A percentile compares a stretch with the other conserved stretches of the same genome.
These are phyloP conservation scores for Bombylius discolor DNA, from an alignment of 2,888 invertebrate species.

Conservation along the genomic window DNA sequence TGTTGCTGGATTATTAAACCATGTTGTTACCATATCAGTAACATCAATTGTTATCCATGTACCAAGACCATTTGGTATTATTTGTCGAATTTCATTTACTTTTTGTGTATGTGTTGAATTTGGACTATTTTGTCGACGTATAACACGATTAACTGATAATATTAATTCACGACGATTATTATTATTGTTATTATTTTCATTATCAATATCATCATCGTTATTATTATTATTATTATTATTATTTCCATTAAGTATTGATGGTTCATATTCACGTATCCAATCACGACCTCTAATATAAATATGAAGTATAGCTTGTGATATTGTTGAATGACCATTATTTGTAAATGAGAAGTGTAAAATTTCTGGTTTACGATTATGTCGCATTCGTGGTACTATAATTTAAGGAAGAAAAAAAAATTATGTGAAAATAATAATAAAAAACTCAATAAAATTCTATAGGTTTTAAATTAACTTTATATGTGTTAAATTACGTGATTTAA, in stretches of 20 bases:
- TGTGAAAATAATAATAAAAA: neutral
- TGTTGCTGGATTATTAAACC: conserved; percentile 60
- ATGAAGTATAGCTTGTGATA: conserved; percentile 28
- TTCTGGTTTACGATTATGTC: conserved; percentile 28
- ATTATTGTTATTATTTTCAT: conserved; percentile 2
- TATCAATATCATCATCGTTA: neutral
- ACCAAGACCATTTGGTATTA: conserved; percentile 29
- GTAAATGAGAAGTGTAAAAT: conserved; percentile 29
- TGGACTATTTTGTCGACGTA: conserved; percentile 19
- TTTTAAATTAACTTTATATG: too few species aligned
- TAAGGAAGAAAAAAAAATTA: neutral
- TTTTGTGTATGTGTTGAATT: conserved; percentile 25
- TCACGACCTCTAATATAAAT: conserved; percentile 30
- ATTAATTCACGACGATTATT: conserved; percentile 21
- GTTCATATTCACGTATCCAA: conserved; percentile 27
- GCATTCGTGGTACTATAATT: conserved; percentile 24
- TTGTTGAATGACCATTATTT: conserved; percentile 22
- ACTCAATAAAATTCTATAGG: neutral
- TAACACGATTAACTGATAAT: conserved; percentile 25
- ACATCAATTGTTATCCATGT: conserved; percentile 63
- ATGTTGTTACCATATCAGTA: conserved; percentile 59
- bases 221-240: neutral
- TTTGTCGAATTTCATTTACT: conserved; percentile 25
- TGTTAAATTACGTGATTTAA: too few species aligned
- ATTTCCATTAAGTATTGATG: conserved; percentile 4